A percentile compares a stretch with the other conserved stretches of the same genome.
These are phyloP conservation scores for Eugnorisma glareosa DNA, from an alignment of 2,888 invertebrate species.

Conservation along the genomic window DNA sequence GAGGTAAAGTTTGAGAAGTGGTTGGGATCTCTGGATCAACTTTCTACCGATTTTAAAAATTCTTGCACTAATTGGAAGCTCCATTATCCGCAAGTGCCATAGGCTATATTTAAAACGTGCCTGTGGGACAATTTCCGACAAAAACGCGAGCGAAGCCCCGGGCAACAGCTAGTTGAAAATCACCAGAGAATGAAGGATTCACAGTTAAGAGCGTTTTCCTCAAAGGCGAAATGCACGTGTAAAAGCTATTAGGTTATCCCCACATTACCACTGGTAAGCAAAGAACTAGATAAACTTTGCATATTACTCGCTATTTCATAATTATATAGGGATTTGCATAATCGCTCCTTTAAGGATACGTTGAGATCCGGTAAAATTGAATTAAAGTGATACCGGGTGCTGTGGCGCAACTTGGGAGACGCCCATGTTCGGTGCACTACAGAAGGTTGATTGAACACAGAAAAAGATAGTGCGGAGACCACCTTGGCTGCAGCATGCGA, in stretches of 20 bases:
- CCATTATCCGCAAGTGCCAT: too few species aligned
- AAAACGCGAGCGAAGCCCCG: too few species aligned
- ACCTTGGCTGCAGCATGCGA: neutral
- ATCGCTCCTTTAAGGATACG: constrained; percentile 46
- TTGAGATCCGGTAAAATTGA: constrained; percentile 55
- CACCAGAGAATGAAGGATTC: neutral
- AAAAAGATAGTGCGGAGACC: neutral
- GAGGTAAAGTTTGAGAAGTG: too few species aligned
- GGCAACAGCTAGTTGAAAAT: too few species aligned
- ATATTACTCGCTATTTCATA: constrained; percentile 36
- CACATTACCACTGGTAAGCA: constrained; percentile 14
- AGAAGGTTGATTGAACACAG: neutral
- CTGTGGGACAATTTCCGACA: too few species aligned
- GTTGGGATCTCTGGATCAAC: too few species aligned
- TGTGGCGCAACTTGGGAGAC: constrained; percentile 28
- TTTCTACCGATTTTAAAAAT: too few species aligned
- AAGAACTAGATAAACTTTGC: constrained; percentile 32
- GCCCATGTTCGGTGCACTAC: neutral
- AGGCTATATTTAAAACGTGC: too few species aligned
- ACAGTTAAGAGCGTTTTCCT: neutral
- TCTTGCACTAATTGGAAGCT: too few species aligned
- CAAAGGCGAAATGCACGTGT: neutral
- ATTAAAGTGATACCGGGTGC: constrained; percentile 40
- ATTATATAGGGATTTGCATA: constrained; percentile 52
- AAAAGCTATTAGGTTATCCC: constrained; percentile 2